Base-by-base conservation (phyloP, 2,888 invertebrate genomes). In the Nomada flava region DNA sequence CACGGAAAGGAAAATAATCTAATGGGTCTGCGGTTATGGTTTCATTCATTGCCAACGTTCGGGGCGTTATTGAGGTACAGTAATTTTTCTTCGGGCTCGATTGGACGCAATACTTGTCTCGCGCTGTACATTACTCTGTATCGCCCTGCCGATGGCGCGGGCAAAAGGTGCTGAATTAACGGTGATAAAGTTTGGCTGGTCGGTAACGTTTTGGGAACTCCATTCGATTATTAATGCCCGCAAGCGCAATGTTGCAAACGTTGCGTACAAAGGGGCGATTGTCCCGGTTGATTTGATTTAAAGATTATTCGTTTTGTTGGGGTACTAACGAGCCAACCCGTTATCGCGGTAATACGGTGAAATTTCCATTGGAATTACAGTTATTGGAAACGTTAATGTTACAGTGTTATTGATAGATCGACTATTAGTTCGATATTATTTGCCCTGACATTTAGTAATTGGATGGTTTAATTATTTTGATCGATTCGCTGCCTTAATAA, bases 381-480 rank as follows among this genome's bases (percentile, higher is more conserved):
- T 57, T 57, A 50, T 57, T 42, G 44, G 63, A 42, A 57, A 42
- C 50, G 50, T 75, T 68, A 78, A 75, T 42, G 63, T 75, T 68
- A 60, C 75, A 77, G 26, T 74, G 47, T 79, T 70, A 79, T 79
- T 79, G 65, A 60, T 76, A 62, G 67, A 75, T 62, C 47, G 65
- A 23, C 70, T 64, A 82, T 78, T 78, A 85, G 76, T 69, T 77
- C 67, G 50, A 55, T 75, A 75, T 76, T 82, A 78, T 82, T 82
- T 60, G 57, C 68, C 55, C 53, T 74, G 82, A 55, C 71, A 75
- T 85, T 85, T 79, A 79, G 76, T 75, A 82, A 85, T 82, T 85
- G 75, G 70, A 68, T 69, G 82, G 63, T 68, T 85, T 76, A 73
- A 82, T 85, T 82, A 85, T 85, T 85, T 82, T 69, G 76, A 82